phyloP scores from a whole-genome alignment of 2,797 vertebrate species.

The Coluber constrictor region DNA sequence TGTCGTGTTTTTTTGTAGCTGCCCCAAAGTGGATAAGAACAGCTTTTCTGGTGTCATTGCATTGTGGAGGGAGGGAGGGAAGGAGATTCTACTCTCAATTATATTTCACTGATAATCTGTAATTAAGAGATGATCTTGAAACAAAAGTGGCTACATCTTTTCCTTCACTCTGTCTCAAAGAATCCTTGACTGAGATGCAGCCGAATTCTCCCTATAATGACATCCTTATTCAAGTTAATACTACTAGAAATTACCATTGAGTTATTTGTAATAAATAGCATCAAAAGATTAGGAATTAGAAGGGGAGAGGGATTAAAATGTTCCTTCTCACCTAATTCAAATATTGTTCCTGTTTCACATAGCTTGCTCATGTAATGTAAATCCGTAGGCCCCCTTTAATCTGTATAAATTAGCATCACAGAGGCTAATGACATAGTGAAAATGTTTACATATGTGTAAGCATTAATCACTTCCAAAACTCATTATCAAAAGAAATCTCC shows the following conservation, averaged over 20 bases:
- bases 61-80: background rate
- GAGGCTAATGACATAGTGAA: constrained; percentile 24
- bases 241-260: background rate
- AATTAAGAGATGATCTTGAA: constrained; percentile 30
- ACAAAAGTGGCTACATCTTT: background rate
- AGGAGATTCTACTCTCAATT: background rate
- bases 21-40: background rate
- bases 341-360: constrained; percentile 11
- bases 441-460: constrained; percentile 43
- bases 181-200: background rate
- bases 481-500: constrained; percentile 41
- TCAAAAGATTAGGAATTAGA: background rate
- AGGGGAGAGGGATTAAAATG: constrained; percentile 5
- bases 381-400: constrained; percentile 25
- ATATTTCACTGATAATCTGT: background rate
- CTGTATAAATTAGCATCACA: constrained; percentile 41
- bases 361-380: constrained; percentile 18
- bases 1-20: background rate
- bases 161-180: constrained; percentile 3
- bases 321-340: constrained; percentile 1
- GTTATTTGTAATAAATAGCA: background rate
- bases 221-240: constrained; percentile 16
- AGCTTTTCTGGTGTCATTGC: constrained; percentile 22
- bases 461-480: constrained; percentile 43
- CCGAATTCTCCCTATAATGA: constrained; percentile 17